A percentile compares a stretch with the other conserved stretches of the same genome.
Evolutionary conservation across 2,888 invertebrate species (phyloP).

Genomic region (Eristalis pertinax): DNA sequence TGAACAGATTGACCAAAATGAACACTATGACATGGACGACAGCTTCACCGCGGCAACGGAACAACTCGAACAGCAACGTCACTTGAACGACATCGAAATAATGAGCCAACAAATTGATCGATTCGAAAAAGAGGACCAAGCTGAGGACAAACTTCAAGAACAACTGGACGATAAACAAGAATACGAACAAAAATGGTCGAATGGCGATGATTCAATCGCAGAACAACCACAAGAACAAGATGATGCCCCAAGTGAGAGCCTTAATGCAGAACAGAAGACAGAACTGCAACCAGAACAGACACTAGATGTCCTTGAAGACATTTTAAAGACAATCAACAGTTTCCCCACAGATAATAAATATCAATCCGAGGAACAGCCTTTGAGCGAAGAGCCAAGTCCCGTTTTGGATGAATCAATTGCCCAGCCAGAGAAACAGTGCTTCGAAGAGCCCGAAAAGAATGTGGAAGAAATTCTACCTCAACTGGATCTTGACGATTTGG

Average conservation of each 20-base stretch:
- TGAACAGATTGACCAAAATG: slow-evolving; percentile 20
- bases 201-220: background rate
- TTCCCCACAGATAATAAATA: slow-evolving; percentile 30
- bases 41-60: slow-evolving; percentile 18
- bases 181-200: background rate
- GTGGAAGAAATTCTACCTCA: background rate
- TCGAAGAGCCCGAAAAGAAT: slow-evolving; percentile 59
- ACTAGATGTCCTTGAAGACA: background rate
- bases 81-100: slow-evolving; percentile 35
- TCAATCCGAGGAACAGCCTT: slow-evolving; percentile 15
- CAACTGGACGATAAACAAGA: background rate
- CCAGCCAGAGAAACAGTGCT: slow-evolving; percentile 62
- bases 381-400: slow-evolving; percentile 20
- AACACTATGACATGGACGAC: slow-evolving; percentile 35
- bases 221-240: background rate
- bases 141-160: slow-evolving; percentile 7
- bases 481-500: slow-evolving; percentile 17
- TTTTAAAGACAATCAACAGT: background rate
- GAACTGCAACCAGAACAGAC: slow-evolving; percentile 24
- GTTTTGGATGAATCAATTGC: slow-evolving; percentile 39
- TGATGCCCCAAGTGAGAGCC: slow-evolving; percentile 8
- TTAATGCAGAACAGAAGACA: slow-evolving; percentile 19
- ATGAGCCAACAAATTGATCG: slow-evolving; percentile 50
- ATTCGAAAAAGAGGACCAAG: slow-evolving; percentile 41
- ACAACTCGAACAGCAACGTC: slow-evolving; percentile 35